phyloP scores from a whole-genome alignment of 2,797 vertebrate genomes.

The Melanotaenia parkinsoni region DNA sequence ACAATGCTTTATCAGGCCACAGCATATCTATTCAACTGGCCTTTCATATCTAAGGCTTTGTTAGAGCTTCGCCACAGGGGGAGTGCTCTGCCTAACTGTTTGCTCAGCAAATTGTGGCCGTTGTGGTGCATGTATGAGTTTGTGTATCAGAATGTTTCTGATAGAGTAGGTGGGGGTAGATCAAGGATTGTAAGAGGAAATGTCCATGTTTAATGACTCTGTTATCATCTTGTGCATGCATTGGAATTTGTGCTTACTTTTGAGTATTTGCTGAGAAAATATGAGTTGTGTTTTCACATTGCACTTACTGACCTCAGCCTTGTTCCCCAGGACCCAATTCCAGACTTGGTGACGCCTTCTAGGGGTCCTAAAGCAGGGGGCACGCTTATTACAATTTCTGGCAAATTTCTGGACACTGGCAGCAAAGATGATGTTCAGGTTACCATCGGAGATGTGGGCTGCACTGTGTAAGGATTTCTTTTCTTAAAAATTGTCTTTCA shows the following conservation, averaged over 20 bases:
- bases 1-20: slow-evolving; percentile 64
- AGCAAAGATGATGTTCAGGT: slow-evolving; percentile 89
- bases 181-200: slow-evolving; percentile 30
- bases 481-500: slow-evolving; percentile 54
- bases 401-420: slow-evolving; percentile 86
- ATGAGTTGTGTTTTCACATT: slow-evolving; percentile 34
- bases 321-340: slow-evolving; percentile 84
- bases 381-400: slow-evolving; percentile 90
- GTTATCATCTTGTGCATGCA: slow-evolving; percentile 27
- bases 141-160: slow-evolving; percentile 32
- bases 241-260: slow-evolving; percentile 20
- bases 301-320: neutral
- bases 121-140: slow-evolving; percentile 57
- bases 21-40: slow-evolving; percentile 70
- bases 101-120: slow-evolving; percentile 76
- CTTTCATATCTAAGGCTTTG: slow-evolving; percentile 68
- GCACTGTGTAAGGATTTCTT: slow-evolving; percentile 88
- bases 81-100: slow-evolving; percentile 72
- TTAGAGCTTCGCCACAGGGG: slow-evolving; percentile 69
- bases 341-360: slow-evolving; percentile 67
- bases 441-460: slow-evolving; percentile 83
- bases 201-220: slow-evolving; percentile 24
- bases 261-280: slow-evolving; percentile 20
- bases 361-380: slow-evolving; percentile 88
- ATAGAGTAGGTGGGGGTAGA: slow-evolving; percentile 14